phyloP scores from a whole-genome alignment of 2,888 invertebrate species.

The Hybos culiciformis region DNA sequence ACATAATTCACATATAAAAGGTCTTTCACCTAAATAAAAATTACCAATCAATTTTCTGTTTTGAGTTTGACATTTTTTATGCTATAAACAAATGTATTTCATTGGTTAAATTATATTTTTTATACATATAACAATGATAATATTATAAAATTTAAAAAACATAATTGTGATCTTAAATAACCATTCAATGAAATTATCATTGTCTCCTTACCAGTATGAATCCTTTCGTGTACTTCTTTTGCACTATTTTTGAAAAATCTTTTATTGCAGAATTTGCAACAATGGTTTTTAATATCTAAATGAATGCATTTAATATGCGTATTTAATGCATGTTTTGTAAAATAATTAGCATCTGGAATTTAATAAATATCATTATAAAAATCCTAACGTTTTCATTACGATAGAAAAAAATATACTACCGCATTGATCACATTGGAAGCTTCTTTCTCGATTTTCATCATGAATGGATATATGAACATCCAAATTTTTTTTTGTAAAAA shows the following conservation, averaged over 20 bases:
- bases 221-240: neutral
- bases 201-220: neutral
- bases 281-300: constrained; percentile 5
- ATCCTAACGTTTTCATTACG: too few relatives aligned
- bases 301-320: constrained; percentile 1
- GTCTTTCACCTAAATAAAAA: constrained; percentile 47
- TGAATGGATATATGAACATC: constrained; percentile 5
- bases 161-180: neutral
- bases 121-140: neutral
- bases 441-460: neutral
- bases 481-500: constrained; percentile 4
- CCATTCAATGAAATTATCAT: neutral
- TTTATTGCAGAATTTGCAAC: constrained; percentile 8
- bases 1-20: neutral
- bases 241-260: constrained; percentile 3
- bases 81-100: neutral
- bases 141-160: neutral
- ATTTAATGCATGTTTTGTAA: neutral
- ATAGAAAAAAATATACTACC: neutral
- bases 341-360: neutral
- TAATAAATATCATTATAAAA: too few relatives aligned
- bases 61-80: neutral
- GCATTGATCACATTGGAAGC: constrained; percentile 1
- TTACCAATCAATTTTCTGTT: constrained; percentile 3
- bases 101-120: neutral